Conservation (phyloP, 2,888 invertebrate species). For the Gnatocerus cornutus region DNA sequence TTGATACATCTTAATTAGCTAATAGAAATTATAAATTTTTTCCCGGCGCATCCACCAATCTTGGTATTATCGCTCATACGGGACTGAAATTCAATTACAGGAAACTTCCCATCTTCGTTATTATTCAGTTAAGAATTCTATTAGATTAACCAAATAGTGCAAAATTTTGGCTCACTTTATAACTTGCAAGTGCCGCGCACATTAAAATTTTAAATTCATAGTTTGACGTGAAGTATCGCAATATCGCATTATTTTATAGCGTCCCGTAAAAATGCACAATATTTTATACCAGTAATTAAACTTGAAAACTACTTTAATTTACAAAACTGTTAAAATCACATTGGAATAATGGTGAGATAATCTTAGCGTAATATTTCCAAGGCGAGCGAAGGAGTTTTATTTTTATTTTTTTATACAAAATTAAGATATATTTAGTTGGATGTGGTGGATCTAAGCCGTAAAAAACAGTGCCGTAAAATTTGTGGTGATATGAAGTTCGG, state of each 20-base stretch:
- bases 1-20: constrained; percentile 23
- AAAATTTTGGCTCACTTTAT: constrained; percentile 7
- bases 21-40: too few relatives aligned
- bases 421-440: background rate
- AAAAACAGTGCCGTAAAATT: constrained; percentile 8
- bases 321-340: constrained; percentile 5
- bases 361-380: background rate
- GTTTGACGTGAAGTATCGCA: background rate
- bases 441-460: background rate
- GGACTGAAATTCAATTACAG: constrained; percentile 21
- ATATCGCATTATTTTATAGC: constrained; percentile 4
- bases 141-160: constrained; percentile 30
- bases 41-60: constrained; percentile 37
- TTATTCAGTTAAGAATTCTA: constrained; percentile 24
- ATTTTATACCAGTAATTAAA: constrained; percentile 6
- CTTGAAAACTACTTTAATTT: constrained; percentile 3
- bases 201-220: constrained; percentile 21
- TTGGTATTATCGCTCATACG: constrained; percentile 21
- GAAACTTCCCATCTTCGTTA: constrained; percentile 19
- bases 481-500: constrained; percentile 13
- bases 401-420: too few relatives aligned
- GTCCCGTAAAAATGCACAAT: constrained; percentile 1
- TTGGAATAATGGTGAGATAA: constrained; percentile 2
- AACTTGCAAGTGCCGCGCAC: background rate
- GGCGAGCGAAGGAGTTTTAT: background rate